A percentile compares a stretch with the other conserved stretches of the same genome.
Evolutionary conservation across 2,797 vertebrate genomes (phyloP).

Genomic region (Scomberomorus guttatus): DNA sequence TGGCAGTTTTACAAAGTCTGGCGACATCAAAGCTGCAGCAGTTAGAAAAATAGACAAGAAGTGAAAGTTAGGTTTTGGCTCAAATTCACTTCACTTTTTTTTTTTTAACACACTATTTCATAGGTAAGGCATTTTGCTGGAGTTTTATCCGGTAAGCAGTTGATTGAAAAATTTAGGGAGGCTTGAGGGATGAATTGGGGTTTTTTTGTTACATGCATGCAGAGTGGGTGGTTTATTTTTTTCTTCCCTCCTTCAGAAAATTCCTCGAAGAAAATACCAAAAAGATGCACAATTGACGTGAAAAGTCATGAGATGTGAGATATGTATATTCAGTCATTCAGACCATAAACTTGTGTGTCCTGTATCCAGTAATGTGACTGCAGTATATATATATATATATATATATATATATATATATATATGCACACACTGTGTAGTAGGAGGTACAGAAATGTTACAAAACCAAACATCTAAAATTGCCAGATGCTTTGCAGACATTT

Average conservation of each 20-base stretch:
- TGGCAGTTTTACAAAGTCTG: neutral
- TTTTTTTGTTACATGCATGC: slow-evolving; percentile 12
- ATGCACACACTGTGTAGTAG: too few relatives aligned
- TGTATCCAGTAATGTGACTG: too few relatives aligned
- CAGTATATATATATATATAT: too few relatives aligned
- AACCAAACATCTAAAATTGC: neutral
- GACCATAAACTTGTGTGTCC: too few relatives aligned
- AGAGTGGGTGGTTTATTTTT: slow-evolving; percentile 11
- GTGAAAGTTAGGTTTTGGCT: slow-evolving; percentile 34
- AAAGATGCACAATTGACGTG: neutral
- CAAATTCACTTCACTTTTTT: neutral
- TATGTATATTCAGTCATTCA: neutral
- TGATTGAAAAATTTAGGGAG: neutral
- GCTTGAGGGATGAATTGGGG: slow-evolving; percentile 36
- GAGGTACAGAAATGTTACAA: neutral
- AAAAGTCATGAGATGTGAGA: neutral
- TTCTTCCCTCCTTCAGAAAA: slow-evolving; percentile 17
- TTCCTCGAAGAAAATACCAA: slow-evolving; percentile 24
- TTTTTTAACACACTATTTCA: neutral
- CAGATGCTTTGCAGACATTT: neutral
- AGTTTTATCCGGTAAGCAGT: slow-evolving; percentile 39
- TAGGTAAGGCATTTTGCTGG: slow-evolving; percentile 56
- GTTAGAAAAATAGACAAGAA: slow-evolving; percentile 30
- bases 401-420: too few relatives aligned
- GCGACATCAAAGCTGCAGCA: neutral